Evolutionary conservation across 37 sponge, comb jelly and placozoan species (phyloP).

Genomic region (Petrosia ficiformis): DNA sequence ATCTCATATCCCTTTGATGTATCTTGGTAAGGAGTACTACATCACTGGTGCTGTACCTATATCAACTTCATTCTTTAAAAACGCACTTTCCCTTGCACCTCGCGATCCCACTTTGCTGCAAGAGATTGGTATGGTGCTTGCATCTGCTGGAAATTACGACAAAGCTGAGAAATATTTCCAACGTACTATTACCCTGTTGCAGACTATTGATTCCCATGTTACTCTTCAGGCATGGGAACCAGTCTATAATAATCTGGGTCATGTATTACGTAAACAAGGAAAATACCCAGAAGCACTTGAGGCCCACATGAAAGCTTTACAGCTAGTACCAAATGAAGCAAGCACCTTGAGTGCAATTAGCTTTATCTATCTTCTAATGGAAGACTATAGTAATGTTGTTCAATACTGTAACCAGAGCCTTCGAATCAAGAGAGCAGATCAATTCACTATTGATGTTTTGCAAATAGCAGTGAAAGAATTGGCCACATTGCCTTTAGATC

Average conservation of each 20-base stretch:
- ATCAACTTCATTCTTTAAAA: constrained; percentile 54
- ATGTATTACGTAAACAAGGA: constrained; percentile 62
- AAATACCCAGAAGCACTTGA: constrained; percentile 55
- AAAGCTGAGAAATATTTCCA: constrained; percentile 57
- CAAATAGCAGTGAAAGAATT: constrained; percentile 32
- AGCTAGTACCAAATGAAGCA: constrained; percentile 39
- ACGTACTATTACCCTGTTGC: constrained; percentile 31
- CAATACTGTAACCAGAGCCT: constrained; percentile 48
- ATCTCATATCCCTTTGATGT: constrained; percentile 68
- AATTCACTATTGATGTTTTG: constrained; percentile 53
- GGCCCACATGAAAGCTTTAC: constrained; percentile 47
- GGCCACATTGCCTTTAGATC: not conserved
- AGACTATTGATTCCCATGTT: constrained; percentile 34
- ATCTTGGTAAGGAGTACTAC: constrained; percentile 79
- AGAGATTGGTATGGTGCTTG: constrained; percentile 61
- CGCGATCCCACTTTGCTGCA: constrained; percentile 62
- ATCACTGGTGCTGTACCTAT: constrained; percentile 47
- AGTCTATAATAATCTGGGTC: constrained; percentile 80
- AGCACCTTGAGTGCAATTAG: constrained; percentile 72
- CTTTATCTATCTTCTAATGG: constrained; percentile 54
- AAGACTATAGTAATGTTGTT: constrained; percentile 37
- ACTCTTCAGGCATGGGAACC: constrained; percentile 70
- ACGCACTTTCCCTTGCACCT: constrained; percentile 56
- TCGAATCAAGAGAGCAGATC: constrained; percentile 55
- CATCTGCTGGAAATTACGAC: constrained; percentile 18